These are phyloP conservation scores for Mermis nigrescens DNA, from an alignment of 2,888 invertebrate species.

Conservation along the genomic window DNA sequence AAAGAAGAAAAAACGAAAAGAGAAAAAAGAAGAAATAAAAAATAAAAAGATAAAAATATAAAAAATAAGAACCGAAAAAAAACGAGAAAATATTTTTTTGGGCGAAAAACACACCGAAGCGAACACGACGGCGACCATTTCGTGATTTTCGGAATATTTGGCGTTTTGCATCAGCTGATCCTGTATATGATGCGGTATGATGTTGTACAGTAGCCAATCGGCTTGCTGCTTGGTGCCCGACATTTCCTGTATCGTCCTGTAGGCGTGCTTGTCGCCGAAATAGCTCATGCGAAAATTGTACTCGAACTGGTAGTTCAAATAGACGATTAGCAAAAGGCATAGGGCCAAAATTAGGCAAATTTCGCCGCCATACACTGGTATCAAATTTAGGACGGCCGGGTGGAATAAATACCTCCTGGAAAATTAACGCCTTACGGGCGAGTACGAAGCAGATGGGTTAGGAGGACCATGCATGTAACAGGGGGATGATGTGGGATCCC, in stretches of 20 bases:
- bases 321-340: constrained; percentile 68
- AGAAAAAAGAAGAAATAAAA: no score
- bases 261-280: constrained; percentile 73
- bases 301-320: constrained; percentile 82
- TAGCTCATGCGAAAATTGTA: constrained; percentile 78
- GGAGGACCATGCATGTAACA: no score
- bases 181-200: constrained; percentile 82
- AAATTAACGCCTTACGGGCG: no score
- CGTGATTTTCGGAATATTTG: constrained; percentile 74
- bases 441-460: no score
- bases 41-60: no score
- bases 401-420: neutral
- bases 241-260: constrained; percentile 64
- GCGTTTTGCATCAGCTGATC: constrained; percentile 77
- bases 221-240: constrained; percentile 80
- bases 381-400: constrained; percentile 21
- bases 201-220: constrained; percentile 84
- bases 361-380: constrained; percentile 40
- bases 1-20: no score
- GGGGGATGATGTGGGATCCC: no score
- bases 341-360: constrained; percentile 60
- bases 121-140: constrained; percentile 75
- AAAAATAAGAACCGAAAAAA: no score
- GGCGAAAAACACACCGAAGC: no score
- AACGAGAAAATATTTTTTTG: no score